Conservation (phyloP, 2,888 invertebrate species). For the Taphrorychus bicolor region DNA sequence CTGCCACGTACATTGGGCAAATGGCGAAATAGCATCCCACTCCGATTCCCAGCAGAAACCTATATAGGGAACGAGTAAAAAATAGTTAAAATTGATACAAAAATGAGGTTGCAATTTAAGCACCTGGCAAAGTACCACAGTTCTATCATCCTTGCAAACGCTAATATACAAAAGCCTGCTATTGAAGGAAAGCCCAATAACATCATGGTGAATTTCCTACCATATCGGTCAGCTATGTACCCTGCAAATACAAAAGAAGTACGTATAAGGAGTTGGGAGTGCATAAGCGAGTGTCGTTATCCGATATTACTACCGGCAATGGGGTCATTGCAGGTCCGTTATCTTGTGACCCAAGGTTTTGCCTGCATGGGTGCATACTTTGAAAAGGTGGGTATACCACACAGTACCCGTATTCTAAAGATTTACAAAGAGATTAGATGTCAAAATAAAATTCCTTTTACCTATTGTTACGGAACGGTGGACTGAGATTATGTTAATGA, state of each 20-base stretch:
- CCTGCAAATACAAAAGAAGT: too few species aligned
- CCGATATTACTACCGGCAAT: too few species aligned
- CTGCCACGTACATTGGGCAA: constrained; percentile 85
- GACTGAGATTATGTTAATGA: not conserved
- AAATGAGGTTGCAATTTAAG: too few species aligned
- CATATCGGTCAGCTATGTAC: constrained; percentile 51
- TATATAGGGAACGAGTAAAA: too few species aligned
- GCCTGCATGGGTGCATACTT: not conserved
- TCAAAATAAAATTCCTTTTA: not conserved
- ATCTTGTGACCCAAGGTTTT: not conserved
- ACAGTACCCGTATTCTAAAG: not conserved
- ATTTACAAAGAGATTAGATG: not conserved
- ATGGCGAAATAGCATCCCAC: constrained; percentile 74
- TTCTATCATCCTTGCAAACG: constrained; percentile 43
- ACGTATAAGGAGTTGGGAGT: too few species aligned
- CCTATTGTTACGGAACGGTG: not conserved
- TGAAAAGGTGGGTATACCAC: not conserved
- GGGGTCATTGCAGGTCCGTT: not conserved
- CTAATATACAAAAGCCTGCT: constrained; percentile 55
- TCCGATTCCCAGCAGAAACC: constrained; percentile 69
- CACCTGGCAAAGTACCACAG: constrained; percentile 60
- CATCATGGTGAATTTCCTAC: constrained; percentile 73
- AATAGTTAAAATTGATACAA: not conserved
- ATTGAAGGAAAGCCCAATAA: constrained; percentile 70
- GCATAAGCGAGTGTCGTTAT: too few species aligned